Evolutionary conservation across 2,113 vertebrate genomes (phyloP), one percentile per base, ranked within the genome.

Genomic region (Austrofundulus limnaeus): DNA sequence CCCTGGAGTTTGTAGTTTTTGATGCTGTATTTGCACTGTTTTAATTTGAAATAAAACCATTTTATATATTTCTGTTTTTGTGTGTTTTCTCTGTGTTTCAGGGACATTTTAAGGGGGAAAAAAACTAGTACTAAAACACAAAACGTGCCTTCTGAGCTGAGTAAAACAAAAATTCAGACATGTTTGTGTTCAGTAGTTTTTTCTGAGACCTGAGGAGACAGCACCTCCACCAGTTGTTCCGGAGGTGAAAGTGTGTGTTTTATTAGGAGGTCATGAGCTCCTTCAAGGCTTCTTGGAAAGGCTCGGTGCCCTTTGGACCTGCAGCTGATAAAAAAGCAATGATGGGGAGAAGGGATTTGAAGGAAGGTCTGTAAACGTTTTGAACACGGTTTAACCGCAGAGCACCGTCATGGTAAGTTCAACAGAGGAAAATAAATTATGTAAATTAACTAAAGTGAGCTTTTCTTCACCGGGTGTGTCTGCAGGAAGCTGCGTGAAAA

Each of bases 231-330:
- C 8, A 11, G 14, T 31, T 28, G 0, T 4, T 51, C 15, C 37
- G 20, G 49, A 49, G 42, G 21, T 61, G 39, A 58, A 74, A 21
- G 3, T 7, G 3, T 3, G 7, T 52, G 34, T 15, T 0, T 61
- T 49, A 77, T 62, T 61, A 63, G 75, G 68, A 66, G 71, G 51
- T 72, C 57, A 52, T 34, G 53, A 75, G 70, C 70, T 82, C 72
- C 48, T 34, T 80, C 62, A 45, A 82, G 68, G 76, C 49, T 46
- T 25, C 70, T 54, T 61, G 34, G 38, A 61, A 60, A 72, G 25
- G 13, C 50, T 45, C 13, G 0, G 1, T 67, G 76, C 65, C 49
- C 88, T 87, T 90, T 90, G 86, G 80, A 86, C 76, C 72, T 11
- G 37, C n/a, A 4, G 38, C 80, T 70, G 70, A 81, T 79, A 76